Evolutionary conservation across 2,888 invertebrate species (phyloP).

Genomic region (Lamproptera curius): DNA sequence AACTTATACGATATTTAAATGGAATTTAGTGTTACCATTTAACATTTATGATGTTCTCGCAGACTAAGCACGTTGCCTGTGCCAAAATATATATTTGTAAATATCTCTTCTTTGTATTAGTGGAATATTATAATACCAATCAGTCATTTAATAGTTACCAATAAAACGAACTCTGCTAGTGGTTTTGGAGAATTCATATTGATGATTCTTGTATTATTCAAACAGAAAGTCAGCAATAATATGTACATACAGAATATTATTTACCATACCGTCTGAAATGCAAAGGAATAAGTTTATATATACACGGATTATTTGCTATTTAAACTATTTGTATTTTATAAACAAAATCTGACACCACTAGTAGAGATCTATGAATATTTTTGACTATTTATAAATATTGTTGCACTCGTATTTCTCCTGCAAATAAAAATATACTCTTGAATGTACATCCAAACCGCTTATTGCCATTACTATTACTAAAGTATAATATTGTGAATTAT

Average conservation of each 20-base stretch:
- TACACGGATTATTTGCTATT: too few relatives aligned
- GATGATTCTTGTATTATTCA: background rate
- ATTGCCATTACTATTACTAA: background rate
- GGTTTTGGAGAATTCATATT: slow-evolving; percentile 6
- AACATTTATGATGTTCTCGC: slow-evolving; percentile 44
- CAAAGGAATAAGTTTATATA: too few relatives aligned
- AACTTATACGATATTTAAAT: slow-evolving; percentile 41
- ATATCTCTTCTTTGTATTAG: slow-evolving; percentile 57
- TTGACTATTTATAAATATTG: background rate
- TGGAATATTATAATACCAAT: slow-evolving; percentile 39
- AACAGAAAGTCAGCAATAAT: background rate
- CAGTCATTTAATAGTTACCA: slow-evolving; percentile 39
- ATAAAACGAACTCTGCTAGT: slow-evolving; percentile 31
- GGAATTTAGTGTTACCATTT: slow-evolving; percentile 38
- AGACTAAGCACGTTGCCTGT: slow-evolving; percentile 62
- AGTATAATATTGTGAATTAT: too few relatives aligned
- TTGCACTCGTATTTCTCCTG: background rate
- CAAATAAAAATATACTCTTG: background rate
- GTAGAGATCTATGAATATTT: background rate
- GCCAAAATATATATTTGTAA: slow-evolving; percentile 62
- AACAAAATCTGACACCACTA: background rate
- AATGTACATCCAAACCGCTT: background rate
- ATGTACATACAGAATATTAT: background rate
- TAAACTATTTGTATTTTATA: background rate
- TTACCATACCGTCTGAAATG: too few relatives aligned